Evolutionary conservation across 2,888 invertebrate species (phyloP).

Genomic region (Amaurobius ferox): DNA sequence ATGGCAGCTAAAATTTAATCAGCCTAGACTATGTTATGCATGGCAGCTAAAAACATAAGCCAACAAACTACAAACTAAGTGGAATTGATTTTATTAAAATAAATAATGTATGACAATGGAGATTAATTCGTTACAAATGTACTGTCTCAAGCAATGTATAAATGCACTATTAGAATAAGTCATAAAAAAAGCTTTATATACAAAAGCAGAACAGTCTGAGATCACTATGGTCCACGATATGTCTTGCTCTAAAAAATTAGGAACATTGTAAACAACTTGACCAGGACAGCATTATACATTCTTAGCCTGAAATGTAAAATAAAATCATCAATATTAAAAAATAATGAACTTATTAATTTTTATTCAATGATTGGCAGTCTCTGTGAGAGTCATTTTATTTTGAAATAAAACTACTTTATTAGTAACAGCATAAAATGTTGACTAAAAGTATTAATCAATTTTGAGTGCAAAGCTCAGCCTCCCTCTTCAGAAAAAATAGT

Average conservation of each 20-base stretch:
- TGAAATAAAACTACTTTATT: too few species aligned
- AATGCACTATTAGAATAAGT: not conserved
- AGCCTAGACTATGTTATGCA: too few species aligned
- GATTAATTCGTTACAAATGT: not conserved
- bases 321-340: not conserved
- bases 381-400: too few species aligned
- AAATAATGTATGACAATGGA: constrained; percentile 2
- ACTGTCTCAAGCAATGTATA: not conserved
- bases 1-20: too few species aligned
- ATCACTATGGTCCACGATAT: constrained; percentile 37
- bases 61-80: too few species aligned
- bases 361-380: too few species aligned
- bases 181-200: constrained; percentile 41
- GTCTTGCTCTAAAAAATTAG: constrained; percentile 34
- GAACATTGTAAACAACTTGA: constrained; percentile 24
- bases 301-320: not conserved
- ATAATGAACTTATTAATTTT: too few species aligned
- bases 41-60: too few species aligned
- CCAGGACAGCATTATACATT: not conserved
- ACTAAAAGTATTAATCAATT: too few species aligned
- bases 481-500: too few species aligned
- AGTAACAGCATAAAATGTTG: too few species aligned
- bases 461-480: too few species aligned
- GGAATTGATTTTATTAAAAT: constrained; percentile 10
- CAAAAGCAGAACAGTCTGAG: constrained; percentile 38